Evolutionary conservation across 2,888 invertebrate species (phyloP), one percentile per base, ranked within the genome.

Genomic region (Dorcus hopei): DNA sequence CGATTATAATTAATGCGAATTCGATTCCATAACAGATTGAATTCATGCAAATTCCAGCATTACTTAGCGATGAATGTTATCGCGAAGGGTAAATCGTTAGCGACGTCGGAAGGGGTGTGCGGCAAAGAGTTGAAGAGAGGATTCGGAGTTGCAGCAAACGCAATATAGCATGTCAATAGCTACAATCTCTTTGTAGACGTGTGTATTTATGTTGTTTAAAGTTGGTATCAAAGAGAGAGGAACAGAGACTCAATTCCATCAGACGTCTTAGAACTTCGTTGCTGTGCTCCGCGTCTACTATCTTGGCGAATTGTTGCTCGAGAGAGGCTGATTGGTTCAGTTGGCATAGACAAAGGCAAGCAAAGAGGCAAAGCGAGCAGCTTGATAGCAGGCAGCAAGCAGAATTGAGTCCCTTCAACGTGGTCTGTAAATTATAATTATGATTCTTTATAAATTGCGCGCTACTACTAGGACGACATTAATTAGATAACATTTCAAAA

Each of bases 131-230:
- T 43, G 39, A 54, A 48, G 26, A 43, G 59, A 42, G 49, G 52
- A 56, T 49, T 57, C 45, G 38, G 54, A 58, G 61, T 59, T 61
- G 58, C 61, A 58, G 58, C 52, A 59, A 59, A 60, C 63, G 58
- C 40, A 57, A 61, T 62, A 59, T 60, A 60, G 59, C 54, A 62
- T 63, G 67, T 67, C 63, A 65, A 65, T 67, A 65, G 65, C 52
- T 60, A 66, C 63, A 67, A 67, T 67, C 67, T 68, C 69, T 70
- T 68, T 70, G 68, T 71, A 59, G 64, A 66, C 62, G 68, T 70
- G 65, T 68, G 69, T 69, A 70, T 71, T 70, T 71, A 70, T 66
- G 68, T 71, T 71, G 70, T 70, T 71, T 69, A 69, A 69, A 67
- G 63, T 68, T 63, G 68, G 63, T 66, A 63, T 71, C 70, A 70